Percentiles rank a stretch among this genome's conserved stretches.
These are phyloP conservation scores for Poeciliopsis gracilis DNA, from an alignment of 2,797 vertebrate species.

Conservation along the genomic window DNA sequence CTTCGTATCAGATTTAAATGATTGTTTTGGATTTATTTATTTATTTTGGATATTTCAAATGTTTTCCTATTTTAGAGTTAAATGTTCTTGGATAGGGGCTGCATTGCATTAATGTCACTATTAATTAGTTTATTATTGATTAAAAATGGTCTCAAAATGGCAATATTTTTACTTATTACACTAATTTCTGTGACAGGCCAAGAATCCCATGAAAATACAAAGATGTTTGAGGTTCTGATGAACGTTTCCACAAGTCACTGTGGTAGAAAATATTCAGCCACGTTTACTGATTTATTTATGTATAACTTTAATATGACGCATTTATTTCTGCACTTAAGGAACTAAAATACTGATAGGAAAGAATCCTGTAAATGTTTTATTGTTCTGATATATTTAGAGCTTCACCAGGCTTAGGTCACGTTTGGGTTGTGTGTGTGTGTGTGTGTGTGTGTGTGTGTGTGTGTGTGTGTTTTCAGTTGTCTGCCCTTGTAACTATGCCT, in stretches of 20 bases:
- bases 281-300: background rate
- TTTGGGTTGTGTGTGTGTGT: background rate
- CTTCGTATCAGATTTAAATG: too few relatives aligned
- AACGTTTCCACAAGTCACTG: background rate
- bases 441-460: background rate
- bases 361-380: background rate
- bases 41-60: too few relatives aligned
- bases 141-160: too few relatives aligned
- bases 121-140: too few relatives aligned
- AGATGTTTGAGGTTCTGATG: background rate
- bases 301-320: background rate
- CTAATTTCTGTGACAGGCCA: too few relatives aligned
- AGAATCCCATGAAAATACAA: background rate
- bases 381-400: background rate
- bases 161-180: too few relatives aligned
- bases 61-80: too few relatives aligned
- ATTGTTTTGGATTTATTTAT: too few relatives aligned
- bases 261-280: background rate
- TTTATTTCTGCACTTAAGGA: background rate
- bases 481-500: conserved; percentile 15
- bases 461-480: conserved; percentile 11
- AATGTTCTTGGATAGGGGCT: too few relatives aligned
- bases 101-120: too few relatives aligned
- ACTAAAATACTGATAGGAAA: background rate
- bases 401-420: background rate